Percentiles rank a stretch among this genome's conserved stretches.
These are phyloP conservation scores for Pangasianodon hypophthalmus DNA, from an alignment of 2,113 vertebrate species.

Conservation along the genomic window DNA sequence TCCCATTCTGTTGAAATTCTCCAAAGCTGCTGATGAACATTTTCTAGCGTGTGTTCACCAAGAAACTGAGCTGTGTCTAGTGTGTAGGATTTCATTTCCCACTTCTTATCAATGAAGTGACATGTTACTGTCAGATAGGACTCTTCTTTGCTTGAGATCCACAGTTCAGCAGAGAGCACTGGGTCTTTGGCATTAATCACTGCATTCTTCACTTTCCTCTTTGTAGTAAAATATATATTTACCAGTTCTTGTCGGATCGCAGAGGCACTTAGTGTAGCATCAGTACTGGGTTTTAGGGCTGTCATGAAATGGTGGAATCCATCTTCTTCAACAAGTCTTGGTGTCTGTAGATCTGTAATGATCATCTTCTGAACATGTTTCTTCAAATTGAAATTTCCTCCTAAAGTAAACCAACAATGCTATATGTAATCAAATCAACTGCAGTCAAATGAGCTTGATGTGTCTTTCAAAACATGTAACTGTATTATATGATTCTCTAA, in stretches of 20 bases:
- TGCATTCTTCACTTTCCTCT: background rate
- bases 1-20: conserved; percentile 43
- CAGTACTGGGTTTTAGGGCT: conserved; percentile 1
- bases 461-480: background rate
- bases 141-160: conserved; percentile 22
- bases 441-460: background rate
- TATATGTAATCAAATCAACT: background rate
- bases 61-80: conserved; percentile 42
- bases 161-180: conserved; percentile 46
- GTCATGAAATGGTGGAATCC: conserved; percentile 26
- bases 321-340: conserved; percentile 28
- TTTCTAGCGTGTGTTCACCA: background rate
- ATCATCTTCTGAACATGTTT: conserved; percentile 13
- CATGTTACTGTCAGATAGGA: conserved; percentile 46
- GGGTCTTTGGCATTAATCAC: background rate
- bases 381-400: background rate
- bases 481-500: background rate
- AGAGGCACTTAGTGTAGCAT: background rate
- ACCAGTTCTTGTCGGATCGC: conserved; percentile 21
- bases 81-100: conserved; percentile 37
- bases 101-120: conserved; percentile 36
- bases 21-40: conserved; percentile 17
- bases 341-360: conserved; percentile 38
- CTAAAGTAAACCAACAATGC: background rate
- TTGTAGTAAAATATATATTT: background rate